Base-by-base conservation (phyloP, 2,888 invertebrate species). In the Allolobophora icterica region DNA sequence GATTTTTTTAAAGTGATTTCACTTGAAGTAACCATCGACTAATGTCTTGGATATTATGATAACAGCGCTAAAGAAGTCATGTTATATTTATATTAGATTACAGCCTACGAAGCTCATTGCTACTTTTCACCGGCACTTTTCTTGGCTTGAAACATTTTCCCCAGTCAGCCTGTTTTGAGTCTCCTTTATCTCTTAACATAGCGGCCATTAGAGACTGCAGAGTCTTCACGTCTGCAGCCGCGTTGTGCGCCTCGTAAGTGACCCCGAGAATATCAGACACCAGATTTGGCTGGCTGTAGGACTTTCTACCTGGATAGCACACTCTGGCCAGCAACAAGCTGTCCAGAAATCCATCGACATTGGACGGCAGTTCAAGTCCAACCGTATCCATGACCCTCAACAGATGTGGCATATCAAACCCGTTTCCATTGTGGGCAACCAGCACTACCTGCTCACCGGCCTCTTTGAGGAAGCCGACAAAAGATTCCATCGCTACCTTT, bases 381-480 rank as follows among this genome's bases (percentile, higher is more conserved):
- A 71, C 71, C 71, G n/a, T n/a, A n/a, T 71, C 71, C 71, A 71
- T 71, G 71, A 71, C n/a, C 71, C 30, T 2, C 71, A 71, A 71
- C 71, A 71, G 71, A n/a, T 11, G 71, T 13, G 71, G 71, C n/a
- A 71, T n/a, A n/a, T 71, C 71, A 71, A 71, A 71, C 30, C 71
- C 19, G 71, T n/a, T 6, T 71, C 71, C 71, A 71, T 71, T 71
- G 71, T 71, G 71, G 71, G 71, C 71, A 30, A n/a, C 71, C 30
- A 71, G 30, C 30, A 71, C 71, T 71, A 71, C n/a, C 71, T 71
- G 30, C 8, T 71, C 71, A 8, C 71, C 71, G 17, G 71, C n/a
- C 8, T n/a, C 71, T 71, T 71, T 71, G 71, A 71, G 71, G n/a
- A 71, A 71, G 71, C 71, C n/a, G 71, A 71, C 71, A n/a, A 71